phyloP scores from a whole-genome alignment of 1,140 invertebrate species.

The Caenorhabditis briggsae region DNA sequence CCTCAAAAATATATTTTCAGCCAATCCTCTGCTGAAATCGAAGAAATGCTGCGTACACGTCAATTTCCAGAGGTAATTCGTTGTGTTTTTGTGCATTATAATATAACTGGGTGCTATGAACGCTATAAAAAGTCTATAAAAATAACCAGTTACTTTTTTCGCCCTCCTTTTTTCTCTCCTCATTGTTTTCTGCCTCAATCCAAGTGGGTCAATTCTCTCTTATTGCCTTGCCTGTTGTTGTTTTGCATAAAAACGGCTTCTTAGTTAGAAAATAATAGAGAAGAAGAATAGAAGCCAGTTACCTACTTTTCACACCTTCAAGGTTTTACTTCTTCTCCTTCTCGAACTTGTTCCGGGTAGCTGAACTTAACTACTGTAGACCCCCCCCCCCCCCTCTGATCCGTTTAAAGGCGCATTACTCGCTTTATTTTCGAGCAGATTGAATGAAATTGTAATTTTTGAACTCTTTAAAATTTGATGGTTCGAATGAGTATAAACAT shows the following conservation, averaged over 20 bases:
- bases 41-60: conserved; percentile 55
- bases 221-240: conserved; percentile 2
- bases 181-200: conserved; percentile 37
- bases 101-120: conserved; percentile 1
- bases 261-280: background rate
- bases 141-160: background rate
- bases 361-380: no score
- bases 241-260: background rate
- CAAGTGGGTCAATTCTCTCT: conserved; percentile 35
- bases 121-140: background rate
- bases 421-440: no score
- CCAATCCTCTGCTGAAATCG: conserved; percentile 33
- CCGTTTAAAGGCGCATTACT: no score
- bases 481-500: background rate
- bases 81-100: no score
- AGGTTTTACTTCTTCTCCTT: no score
- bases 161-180: background rate
- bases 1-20: background rate
- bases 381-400: no score
- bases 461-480: background rate
- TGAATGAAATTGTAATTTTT: no score
- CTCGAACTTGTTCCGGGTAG: no score
- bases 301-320: no score
- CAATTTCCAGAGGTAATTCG: conserved; percentile 54
- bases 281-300: background rate